Base-by-base conservation (phyloP, 2,888 invertebrate species). In the Dusona sp. region DNA sequence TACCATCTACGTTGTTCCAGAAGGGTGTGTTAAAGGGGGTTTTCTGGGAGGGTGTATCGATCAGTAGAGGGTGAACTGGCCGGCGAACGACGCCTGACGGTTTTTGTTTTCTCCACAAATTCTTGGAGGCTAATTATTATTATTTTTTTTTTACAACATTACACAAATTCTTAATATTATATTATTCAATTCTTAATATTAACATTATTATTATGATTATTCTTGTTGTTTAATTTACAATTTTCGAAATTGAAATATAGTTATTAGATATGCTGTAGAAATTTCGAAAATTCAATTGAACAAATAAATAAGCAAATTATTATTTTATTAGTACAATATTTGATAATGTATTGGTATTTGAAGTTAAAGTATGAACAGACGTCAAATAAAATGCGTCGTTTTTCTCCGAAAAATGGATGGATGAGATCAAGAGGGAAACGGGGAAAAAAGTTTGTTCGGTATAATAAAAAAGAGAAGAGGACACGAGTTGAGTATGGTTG, bases 1-100 rank as follows among this genome's bases (percentile, higher is more conserved):
- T 45, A 42, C 11, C 25, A 68, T 68, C 25, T 45, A 22, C 29
- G 61, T 16, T 29, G 61, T 61, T 61, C 6, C 29, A 16, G 33
- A 42, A 79, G 42, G 42, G 61, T 61, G 61, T 61, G 61, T 61
- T 61, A 29, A n/a, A 11, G 61, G 3, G 61, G 61, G 61, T 29
- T 61, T 61, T 48, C 48, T 25, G 65, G 54, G 45, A 29, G 68
- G 74, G 81, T 67, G 77, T 77, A 83, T 85, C 85, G 85, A 85
- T 85, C 81, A 22, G 78, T 74, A 51, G 78, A 82, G 81, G 68
- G 72, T 73, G 73, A 61, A 78, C 73, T 67, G 78, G 74, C 48
- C 68, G 79, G 61, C 61, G 38, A 19, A 73, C 74, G 70, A 79
- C 42, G 68, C 29, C 61, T 13, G 13, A 6, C 25, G 45, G 9